phyloP scores from a whole-genome alignment of 35 echinoderm and acorn worm species.

The Heliocidaris tuberculata region DNA sequence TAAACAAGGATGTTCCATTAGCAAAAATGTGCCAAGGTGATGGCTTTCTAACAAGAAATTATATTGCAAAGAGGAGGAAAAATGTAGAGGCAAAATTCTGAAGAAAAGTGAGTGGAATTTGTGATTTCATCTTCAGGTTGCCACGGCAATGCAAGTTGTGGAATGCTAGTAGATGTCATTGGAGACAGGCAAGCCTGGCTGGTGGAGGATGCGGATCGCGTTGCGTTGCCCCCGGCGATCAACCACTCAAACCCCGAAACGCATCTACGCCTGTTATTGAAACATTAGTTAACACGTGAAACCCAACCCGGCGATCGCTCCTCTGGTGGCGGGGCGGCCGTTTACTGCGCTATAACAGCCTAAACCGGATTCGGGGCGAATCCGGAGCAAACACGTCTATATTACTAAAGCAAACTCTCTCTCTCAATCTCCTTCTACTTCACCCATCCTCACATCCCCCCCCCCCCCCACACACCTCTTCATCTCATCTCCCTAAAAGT shows the following conservation, averaged over 20 bases:
- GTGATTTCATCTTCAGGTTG: slow-evolving; percentile 32
- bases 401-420: slow-evolving; percentile 17
- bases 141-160: slow-evolving; percentile 31
- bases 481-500: not conserved
- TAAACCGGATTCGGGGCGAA: not conserved
- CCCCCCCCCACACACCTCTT: not conserved
- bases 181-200: not conserved
- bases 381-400: slow-evolving; percentile 30
- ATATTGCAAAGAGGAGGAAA: not conserved
- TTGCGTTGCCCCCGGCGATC: slow-evolving; percentile 48
- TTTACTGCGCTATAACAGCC: slow-evolving; percentile 40
- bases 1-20: not conserved
- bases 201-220: slow-evolving; percentile 8
- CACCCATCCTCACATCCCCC: not conserved
- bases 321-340: slow-evolving; percentile 30
- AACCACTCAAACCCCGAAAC: slow-evolving; percentile 49
- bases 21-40: not conserved
- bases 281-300: slow-evolving; percentile 54
- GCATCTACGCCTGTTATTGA: slow-evolving; percentile 51
- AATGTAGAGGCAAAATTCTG: not conserved
- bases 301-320: not conserved
- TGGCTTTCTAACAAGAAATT: not conserved
- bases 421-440: not conserved
- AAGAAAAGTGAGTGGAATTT: not conserved
- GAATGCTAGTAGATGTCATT: slow-evolving; percentile 32